Conservation (phyloP, 1,140 invertebrate genomes). For the Trichomalopsis sarcophagae region DNA sequence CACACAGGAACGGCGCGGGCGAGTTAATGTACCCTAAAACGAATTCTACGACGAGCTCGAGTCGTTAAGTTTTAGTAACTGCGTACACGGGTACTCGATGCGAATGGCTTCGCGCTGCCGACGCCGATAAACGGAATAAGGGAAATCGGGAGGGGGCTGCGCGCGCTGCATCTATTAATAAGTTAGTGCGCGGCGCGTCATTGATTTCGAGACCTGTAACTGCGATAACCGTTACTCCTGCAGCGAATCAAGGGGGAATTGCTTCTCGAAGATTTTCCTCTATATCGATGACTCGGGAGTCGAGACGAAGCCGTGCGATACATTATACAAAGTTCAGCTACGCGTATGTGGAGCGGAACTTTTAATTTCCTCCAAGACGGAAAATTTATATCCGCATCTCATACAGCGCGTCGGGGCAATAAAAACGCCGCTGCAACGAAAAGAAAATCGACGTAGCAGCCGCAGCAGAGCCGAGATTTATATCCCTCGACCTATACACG, state of each 20-base stretch:
- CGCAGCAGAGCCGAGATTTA: slow-evolving; percentile 12
- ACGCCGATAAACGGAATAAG: background rate
- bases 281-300: too few relatives aligned
- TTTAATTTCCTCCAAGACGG: background rate
- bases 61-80: background rate
- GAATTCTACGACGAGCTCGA: background rate
- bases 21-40: slow-evolving; percentile 4
- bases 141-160: too few relatives aligned
- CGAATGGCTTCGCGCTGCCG: background rate
- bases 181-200: too few relatives aligned
- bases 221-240: too few relatives aligned
- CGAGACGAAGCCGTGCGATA: background rate
- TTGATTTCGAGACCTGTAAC: too few relatives aligned
- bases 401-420: background rate
- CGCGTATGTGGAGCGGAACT: background rate
- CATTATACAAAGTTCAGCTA: background rate
- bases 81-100: background rate
- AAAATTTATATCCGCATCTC: slow-evolving; percentile 1
- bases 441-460: background rate
- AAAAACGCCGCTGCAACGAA: background rate
- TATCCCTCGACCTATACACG: background rate
- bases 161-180: too few relatives aligned
- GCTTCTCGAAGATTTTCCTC: too few relatives aligned
- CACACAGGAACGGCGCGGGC: background rate
- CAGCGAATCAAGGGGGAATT: too few relatives aligned